phyloP scores from a whole-genome alignment of 2,888 invertebrate species.

The Apocheima hispidaria region DNA sequence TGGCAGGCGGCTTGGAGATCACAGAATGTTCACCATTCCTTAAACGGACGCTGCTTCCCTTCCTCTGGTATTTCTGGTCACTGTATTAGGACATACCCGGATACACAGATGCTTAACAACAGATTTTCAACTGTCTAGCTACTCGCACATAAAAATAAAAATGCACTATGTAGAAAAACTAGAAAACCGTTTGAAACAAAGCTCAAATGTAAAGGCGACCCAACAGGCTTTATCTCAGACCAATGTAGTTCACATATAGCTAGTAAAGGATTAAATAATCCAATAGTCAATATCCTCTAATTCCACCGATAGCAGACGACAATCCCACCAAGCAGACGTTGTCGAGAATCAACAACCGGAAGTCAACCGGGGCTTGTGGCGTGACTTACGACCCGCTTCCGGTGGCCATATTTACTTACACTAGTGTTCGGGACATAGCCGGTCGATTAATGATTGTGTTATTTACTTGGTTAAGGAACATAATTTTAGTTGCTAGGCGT shows the following conservation, averaged over 20 bases:
- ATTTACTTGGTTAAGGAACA: conserved; percentile 23
- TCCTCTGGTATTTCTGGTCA: too few relatives aligned
- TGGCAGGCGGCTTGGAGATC: too few relatives aligned
- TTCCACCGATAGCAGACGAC: conserved; percentile 29
- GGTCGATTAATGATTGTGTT: conserved; percentile 52
- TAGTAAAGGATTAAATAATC: conserved; percentile 13
- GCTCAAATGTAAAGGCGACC: neutral
- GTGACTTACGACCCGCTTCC: conserved; percentile 83
- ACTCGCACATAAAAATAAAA: too few relatives aligned
- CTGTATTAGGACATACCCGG: too few relatives aligned
- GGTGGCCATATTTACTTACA: conserved; percentile 79
- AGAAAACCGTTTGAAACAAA: neutral
- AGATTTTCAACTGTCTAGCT: too few relatives aligned
- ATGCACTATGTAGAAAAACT: too few relatives aligned
- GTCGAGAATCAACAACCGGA: conserved; percentile 65
- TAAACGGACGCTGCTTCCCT: too few relatives aligned
- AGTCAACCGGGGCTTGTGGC: conserved; percentile 70
- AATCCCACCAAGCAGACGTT: conserved; percentile 47
- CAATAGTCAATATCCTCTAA: conserved; percentile 40
- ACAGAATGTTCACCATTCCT: too few relatives aligned
- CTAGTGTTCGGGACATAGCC: conserved; percentile 63
- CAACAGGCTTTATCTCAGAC: neutral
- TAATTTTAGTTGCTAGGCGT: neutral
- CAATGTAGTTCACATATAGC: neutral
- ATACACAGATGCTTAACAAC: too few relatives aligned